Base-by-base conservation (phyloP, 1,140 invertebrate species). In the Ceratoteleas bidentatus region DNA sequence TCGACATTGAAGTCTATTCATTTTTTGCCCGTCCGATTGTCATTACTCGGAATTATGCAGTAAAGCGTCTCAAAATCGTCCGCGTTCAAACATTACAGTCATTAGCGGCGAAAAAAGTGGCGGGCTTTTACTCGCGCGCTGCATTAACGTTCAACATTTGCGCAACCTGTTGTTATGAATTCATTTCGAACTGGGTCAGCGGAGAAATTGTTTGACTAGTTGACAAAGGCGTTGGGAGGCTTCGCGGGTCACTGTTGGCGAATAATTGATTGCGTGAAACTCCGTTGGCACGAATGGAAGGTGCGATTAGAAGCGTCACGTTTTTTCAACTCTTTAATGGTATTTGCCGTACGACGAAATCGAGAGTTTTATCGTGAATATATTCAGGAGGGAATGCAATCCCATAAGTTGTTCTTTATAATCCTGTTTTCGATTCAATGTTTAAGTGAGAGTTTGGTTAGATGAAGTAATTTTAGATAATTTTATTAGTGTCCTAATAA, bases 11-110 rank as follows among this genome's bases (percentile, higher is more conserved):
- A 45, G 56, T 32, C 13, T 36, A 45, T 45, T 15, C 58, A 62
- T n/a, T 73, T 73, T 62, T 62, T 62, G 58, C 33, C 38, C 24
- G 15, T 61, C 15, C 38, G 33, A 69, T 60, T 69, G 66, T 52
- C 69, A 74, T 74, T 74, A 74, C 52, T 65, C 47, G 0, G 53
- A 74, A 74, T 74, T 74, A 74, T 64, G 60, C 60, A 50, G 52
- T 50, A 64, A 64, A 74, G 43, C 50, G 16, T 62, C 40, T 54
- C n/a, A 32, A 45, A 62, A 62, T 62, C 16, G 40, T 36, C 38
- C 9, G 57, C 34, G 49, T 62, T 62, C 69, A 72, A 61, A 72
- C 45, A 64, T 74, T 50, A 56, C 45, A 49, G 43, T 50, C 60
- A 74, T 50, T 57, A 53, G 50, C 10, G 69, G 24, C 43, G 3